Percentiles rank a stretch among this genome's conserved stretches.
Conservation (phyloP, 1,140 invertebrate genomes). For the Macrostomum lignano region DNA sequence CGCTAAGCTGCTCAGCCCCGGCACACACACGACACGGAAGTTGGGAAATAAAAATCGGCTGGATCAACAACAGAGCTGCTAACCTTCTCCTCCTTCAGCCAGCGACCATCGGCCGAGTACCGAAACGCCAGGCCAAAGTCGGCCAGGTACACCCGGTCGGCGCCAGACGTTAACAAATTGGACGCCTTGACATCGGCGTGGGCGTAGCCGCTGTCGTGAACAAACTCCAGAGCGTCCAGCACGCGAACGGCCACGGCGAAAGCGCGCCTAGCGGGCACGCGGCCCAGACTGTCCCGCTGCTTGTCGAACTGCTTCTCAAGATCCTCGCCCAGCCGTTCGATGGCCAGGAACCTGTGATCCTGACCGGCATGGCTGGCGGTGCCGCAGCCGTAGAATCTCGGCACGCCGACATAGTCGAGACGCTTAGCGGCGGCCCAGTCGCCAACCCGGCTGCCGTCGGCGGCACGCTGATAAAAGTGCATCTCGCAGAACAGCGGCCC, state of each 20-base stretch:
- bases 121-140: constrained; percentile 72
- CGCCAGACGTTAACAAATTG: constrained; percentile 39
- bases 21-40: too few species aligned
- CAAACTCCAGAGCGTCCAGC: constrained; percentile 40
- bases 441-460: constrained; percentile 44
- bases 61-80: too few species aligned
- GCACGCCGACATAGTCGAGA: constrained; percentile 48
- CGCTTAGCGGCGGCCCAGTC: constrained; percentile 39
- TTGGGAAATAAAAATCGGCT: too few species aligned
- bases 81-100: constrained; percentile 5
- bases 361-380: constrained; percentile 37
- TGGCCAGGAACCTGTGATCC: constrained; percentile 59
- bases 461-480: constrained; percentile 58
- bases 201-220: constrained; percentile 58
- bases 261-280: background rate
- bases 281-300: background rate
- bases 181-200: constrained; percentile 77
- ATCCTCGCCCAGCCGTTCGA: constrained; percentile 59
- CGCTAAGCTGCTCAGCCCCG: too few species aligned
- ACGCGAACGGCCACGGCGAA: background rate
- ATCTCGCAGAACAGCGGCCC: constrained; percentile 80
- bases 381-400: constrained; percentile 54
- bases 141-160: constrained; percentile 47
- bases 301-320: constrained; percentile 46
- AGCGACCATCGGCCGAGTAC: constrained; percentile 38